phyloP scores from a whole-genome alignment of 1,140 invertebrate species.

The Ctenoplectra terminalis region DNA sequence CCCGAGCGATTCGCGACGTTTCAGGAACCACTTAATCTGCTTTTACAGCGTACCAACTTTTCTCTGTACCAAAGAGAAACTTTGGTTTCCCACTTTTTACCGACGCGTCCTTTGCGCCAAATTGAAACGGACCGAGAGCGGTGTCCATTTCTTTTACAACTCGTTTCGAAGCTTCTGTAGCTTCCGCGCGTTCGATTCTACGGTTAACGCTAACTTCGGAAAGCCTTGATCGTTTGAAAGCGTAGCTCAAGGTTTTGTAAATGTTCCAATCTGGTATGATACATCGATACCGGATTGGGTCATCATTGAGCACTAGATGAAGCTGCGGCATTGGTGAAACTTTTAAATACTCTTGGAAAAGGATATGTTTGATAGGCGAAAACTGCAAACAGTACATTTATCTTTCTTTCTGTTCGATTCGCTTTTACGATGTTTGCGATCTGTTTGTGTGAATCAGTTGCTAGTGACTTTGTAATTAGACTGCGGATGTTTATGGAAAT shows the following conservation, averaged over 20 bases:
- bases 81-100: no score
- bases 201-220: neutral
- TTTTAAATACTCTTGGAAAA: no score
- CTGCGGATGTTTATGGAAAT: no score
- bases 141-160: neutral
- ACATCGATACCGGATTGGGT: neutral
- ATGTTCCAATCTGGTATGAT: neutral
- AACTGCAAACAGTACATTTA: no score
- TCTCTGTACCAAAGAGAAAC: neutral
- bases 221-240: neutral
- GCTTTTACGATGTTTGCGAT: neutral
- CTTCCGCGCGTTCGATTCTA: neutral
- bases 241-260: neutral
- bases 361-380: no score
- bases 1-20: neutral
- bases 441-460: neutral
- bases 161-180: no score
- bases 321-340: no score
- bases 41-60: neutral
- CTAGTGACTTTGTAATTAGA: no score
- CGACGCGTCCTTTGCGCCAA: neutral
- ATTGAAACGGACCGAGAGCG: neutral
- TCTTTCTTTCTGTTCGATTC: neutral
- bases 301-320: neutral
- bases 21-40: neutral